Evolutionary conservation across 2,113 vertebrate species (phyloP), one percentile per base, ranked within the genome.

Genomic region (Cnemophilus loriae): DNA sequence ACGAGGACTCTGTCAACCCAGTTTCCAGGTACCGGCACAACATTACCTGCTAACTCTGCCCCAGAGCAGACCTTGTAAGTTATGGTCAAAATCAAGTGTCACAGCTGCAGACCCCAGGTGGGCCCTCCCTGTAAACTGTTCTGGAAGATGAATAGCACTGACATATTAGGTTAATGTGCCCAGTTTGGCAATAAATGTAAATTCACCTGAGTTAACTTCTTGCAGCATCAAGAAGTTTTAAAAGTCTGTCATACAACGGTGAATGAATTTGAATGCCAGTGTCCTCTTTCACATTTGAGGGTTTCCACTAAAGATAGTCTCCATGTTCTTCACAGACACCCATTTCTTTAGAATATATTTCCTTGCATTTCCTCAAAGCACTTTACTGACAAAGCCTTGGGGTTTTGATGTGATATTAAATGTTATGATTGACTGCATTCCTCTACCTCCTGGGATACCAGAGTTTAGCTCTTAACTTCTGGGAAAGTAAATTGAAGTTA

Each of bases 1-100:
- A 16, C 2, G 3, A 56, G 52, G 33, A 59, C 10, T 12, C 32
- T 19, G 21, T 14, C 0, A 9, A 32, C 4, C 8, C 53, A 22
- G 3, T 18, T 75, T 16, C 47, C 65, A 53, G n/a, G 24, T 53
- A 26, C 32, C 28, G 63, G 23, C n/a, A 59, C 41, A 85, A 63
- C 42, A 13, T 64, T 15, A n/a, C 6, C 18, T 3, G 1, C 61
- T 63, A 49, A 11, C 9, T 39, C 46, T 85, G 41, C 41, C 22
- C n/a, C 13, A n/a, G 47, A 18, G 13, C 17, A 75, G 17, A 7
- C 13, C 41, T 63, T 27, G 37, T 42, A 17, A 52, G 15, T 12
- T 6, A 44, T 1, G 10, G 53, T 10, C 39, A 81, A 76, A 93
- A 47, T 39, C 26, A 52, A 28, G 39, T 14, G 10, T 42, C 39